Evolutionary conservation across 1,140 invertebrate species (phyloP).

Genomic region (Bombus affinis): DNA sequence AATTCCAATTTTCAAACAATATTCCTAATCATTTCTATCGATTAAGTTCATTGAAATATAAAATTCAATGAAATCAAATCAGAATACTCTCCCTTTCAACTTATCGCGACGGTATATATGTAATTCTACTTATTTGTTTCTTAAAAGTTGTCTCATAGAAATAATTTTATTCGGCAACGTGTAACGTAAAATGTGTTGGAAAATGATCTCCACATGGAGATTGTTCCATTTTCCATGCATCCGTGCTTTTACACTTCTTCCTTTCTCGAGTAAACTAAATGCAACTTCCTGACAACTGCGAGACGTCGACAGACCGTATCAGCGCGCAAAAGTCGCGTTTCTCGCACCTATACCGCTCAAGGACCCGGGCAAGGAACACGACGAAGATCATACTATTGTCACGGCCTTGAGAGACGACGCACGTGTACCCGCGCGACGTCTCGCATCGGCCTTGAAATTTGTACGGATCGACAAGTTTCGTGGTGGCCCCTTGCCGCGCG

Average conservation of each 20-base stretch:
- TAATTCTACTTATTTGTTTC: too few species aligned
- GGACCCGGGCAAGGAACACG: conserved; percentile 24
- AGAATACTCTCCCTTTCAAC: too few species aligned
- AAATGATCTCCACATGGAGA: too few species aligned
- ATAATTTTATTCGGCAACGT: too few species aligned
- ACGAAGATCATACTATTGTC: conserved; percentile 39
- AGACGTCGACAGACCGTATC: not conserved
- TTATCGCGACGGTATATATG: too few species aligned
- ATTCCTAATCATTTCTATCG: too few species aligned
- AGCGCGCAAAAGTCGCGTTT: not conserved
- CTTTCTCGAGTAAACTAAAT: not conserved
- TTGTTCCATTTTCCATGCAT: too few species aligned
- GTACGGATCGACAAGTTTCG: conserved; percentile 49
- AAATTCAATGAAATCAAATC: too few species aligned
- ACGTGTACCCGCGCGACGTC: conserved; percentile 42
- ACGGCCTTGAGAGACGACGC: conserved; percentile 40
- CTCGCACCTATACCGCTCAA: conserved; percentile 38
- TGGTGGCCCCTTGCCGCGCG: not conserved
- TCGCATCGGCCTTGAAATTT: conserved; percentile 45
- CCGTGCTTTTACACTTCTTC: not conserved
- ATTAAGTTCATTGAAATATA: too few species aligned
- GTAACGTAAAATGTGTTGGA: too few species aligned
- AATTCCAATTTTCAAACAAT: too few species aligned
- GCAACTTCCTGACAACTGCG: not conserved
- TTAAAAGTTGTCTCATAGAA: too few species aligned